These are phyloP conservation scores for Remorina albescens DNA, from an alignment of 2,797 vertebrate species.

Conservation along the genomic window DNA sequence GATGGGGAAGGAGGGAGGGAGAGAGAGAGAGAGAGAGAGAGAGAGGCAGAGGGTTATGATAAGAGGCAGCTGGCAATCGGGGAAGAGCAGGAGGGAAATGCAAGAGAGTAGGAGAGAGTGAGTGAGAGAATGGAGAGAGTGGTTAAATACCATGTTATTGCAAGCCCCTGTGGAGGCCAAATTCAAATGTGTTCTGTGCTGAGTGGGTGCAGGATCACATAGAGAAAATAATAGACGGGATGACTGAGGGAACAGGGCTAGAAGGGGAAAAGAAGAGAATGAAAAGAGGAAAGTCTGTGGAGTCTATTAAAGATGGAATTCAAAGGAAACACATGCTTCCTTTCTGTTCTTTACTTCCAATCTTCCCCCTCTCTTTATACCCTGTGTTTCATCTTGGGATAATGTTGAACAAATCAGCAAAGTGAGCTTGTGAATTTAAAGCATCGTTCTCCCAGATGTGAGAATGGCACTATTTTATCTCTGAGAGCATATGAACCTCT, in stretches of 20 bases:
- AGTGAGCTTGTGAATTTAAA: constrained; percentile 71
- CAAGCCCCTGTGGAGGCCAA: constrained; percentile 71
- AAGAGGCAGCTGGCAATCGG: constrained; percentile 49
- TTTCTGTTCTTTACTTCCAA: constrained; percentile 63
- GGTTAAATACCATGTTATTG: constrained; percentile 83
- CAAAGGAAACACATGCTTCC: constrained; percentile 70
- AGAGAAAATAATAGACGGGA: constrained; percentile 66
- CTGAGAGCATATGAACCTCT: constrained; percentile 37
- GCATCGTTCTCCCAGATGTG: constrained; percentile 35
- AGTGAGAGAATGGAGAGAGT: constrained; percentile 52
- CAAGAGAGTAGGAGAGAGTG: constrained; percentile 37
- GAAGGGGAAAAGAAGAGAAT: constrained; percentile 46
- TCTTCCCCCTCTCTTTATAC: constrained; percentile 62
- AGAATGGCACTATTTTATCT: constrained; percentile 54
- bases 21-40: no score
- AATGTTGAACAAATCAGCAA: constrained; percentile 78
- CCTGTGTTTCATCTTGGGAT: constrained; percentile 74
- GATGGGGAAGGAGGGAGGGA: constrained; percentile 27
- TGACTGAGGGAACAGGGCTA: constrained; percentile 63
- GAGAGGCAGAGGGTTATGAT: constrained; percentile 56
- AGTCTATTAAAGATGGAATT: constrained; percentile 80
- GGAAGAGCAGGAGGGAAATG: constrained; percentile 49
- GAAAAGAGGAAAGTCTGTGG: constrained; percentile 53
- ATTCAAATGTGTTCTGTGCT: constrained; percentile 71
- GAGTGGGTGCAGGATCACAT: constrained; percentile 71